phyloP scores from a whole-genome alignment of 2,797 vertebrate genomes.

The Manis pentadactyla region DNA sequence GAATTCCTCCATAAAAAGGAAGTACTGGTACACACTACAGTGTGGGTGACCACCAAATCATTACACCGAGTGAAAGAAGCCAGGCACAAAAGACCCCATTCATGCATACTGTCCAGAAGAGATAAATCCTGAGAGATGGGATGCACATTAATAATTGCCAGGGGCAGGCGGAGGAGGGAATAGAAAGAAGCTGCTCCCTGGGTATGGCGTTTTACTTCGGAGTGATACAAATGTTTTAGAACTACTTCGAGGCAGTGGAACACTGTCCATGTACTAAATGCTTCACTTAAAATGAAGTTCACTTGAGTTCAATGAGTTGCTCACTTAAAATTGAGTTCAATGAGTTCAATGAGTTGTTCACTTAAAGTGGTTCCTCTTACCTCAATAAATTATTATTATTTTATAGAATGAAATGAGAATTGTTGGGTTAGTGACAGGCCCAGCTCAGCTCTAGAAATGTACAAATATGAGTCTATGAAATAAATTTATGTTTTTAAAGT shows the following conservation, averaged over 20 bases:
- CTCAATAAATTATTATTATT: neutral
- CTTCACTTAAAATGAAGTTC: too few species aligned
- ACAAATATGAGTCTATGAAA: neutral
- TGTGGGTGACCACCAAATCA: neutral
- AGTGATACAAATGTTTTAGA: neutral
- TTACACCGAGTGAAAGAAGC: neutral
- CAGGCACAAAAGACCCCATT: neutral
- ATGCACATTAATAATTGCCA: neutral
- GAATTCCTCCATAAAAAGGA: neutral
- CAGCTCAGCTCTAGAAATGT: neutral
- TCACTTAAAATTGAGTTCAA: neutral
- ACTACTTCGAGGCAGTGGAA: neutral
- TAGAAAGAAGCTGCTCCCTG: neutral
- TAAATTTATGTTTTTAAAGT: neutral
- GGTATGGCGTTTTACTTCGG: neutral
- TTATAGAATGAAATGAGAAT: neutral
- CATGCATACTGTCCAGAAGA: neutral
- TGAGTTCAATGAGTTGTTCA: neutral
- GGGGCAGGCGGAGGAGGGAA: neutral
- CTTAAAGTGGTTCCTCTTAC: neutral
- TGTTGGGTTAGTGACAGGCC: neutral
- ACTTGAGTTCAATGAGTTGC: too few species aligned
- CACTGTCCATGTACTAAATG: neutral
- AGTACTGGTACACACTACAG: neutral
- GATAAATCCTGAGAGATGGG: neutral